Conservation (phyloP, 2,888 invertebrate species). For the Hirudinaria manillensis region DNA sequence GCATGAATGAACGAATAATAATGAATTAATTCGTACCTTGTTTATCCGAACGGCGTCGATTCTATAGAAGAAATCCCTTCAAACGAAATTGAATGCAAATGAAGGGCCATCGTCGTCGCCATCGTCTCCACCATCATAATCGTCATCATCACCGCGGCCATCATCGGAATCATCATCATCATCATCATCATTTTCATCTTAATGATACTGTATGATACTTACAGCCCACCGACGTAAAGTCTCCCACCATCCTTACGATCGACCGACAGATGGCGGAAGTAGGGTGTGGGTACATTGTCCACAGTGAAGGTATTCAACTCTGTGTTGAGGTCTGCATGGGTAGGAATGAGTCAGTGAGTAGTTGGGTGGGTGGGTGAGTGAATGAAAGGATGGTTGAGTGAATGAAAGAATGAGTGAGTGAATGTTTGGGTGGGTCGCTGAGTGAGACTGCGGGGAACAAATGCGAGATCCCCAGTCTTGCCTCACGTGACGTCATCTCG, state of each 20-base stretch:
- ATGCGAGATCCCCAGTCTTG: too few relatives aligned
- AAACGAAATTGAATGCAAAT: neutral
- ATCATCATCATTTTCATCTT: conserved; percentile 1
- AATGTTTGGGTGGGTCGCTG: neutral
- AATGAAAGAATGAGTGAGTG: neutral
- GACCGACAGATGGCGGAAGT: conserved; percentile 26
- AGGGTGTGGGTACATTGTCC: neutral
- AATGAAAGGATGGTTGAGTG: neutral
- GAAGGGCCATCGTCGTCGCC: conserved; percentile 12
- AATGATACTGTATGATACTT: neutral
- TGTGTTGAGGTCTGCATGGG: neutral
- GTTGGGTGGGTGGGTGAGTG: neutral
- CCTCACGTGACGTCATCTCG: too few relatives aligned
- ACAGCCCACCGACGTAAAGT: conserved; percentile 25
- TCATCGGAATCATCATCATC: conserved; percentile 5
- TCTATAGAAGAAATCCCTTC: conserved; percentile 4
- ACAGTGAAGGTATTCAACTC: conserved; percentile 16
- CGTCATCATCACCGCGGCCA: neutral
- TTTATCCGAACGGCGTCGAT: conserved; percentile 1
- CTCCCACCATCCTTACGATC: conserved; percentile 5
- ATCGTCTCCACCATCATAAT: conserved; percentile 2
- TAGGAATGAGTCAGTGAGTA: too few relatives aligned
- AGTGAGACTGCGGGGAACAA: neutral
- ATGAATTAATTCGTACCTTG: neutral
- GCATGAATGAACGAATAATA: too few relatives aligned